Conservation (phyloP, 2,888 invertebrate genomes). For the Drosophila limbata region DNA sequence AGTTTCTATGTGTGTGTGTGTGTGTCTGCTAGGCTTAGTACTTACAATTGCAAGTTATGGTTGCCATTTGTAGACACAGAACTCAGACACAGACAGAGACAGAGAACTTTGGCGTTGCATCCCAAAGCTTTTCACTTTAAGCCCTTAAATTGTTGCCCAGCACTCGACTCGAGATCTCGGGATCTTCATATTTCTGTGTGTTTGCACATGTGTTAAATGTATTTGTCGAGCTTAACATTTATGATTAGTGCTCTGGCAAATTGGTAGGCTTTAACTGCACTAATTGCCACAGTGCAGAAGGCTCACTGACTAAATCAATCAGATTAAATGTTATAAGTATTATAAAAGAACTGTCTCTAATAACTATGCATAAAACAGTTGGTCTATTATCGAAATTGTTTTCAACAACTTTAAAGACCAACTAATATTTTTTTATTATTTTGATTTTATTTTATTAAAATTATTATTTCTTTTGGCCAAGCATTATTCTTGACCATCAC, state of each 20-base stretch:
- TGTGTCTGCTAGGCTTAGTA: slow-evolving; percentile 48
- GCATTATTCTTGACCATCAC: slow-evolving; percentile 33
- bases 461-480: slow-evolving; percentile 9
- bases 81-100: slow-evolving; percentile 4
- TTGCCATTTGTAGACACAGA: slow-evolving; percentile 36
- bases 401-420: not conserved
- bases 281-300: slow-evolving; percentile 48
- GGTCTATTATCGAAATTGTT: not conserved
- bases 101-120: slow-evolving; percentile 46
- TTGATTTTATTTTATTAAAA: slow-evolving; percentile 10
- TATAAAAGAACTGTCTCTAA: not conserved
- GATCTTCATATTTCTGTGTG: slow-evolving; percentile 10
- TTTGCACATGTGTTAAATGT: slow-evolving; percentile 27
- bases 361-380: not conserved
- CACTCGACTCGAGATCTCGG: slow-evolving; percentile 9
- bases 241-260: slow-evolving; percentile 67
- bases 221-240: slow-evolving; percentile 56
- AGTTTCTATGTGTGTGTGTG: slow-evolving; percentile 4
- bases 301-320: slow-evolving; percentile 42
- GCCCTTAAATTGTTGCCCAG: slow-evolving; percentile 55
- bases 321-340: slow-evolving; percentile 16
- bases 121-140: slow-evolving; percentile 54
- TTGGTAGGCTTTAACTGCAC: slow-evolving; percentile 48
- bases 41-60: slow-evolving; percentile 70
- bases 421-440: slow-evolving; percentile 3